phyloP scores from a whole-genome alignment of 2,113 vertebrate genomes.

The Macaca nemestrina region DNA sequence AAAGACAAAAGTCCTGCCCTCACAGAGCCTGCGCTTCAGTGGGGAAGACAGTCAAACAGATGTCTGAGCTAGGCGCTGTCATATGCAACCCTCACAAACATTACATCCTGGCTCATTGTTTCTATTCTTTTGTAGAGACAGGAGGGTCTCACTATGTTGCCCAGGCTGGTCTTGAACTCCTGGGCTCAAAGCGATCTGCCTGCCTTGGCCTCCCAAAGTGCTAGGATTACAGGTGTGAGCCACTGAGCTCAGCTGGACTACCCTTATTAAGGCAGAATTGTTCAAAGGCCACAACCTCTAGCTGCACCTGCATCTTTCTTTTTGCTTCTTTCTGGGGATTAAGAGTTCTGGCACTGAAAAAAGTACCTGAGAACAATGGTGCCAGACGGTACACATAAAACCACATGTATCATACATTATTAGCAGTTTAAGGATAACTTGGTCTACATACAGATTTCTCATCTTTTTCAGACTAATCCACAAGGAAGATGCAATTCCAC shows the following conservation, averaged over 20 bases:
- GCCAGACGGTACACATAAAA: too few species aligned
- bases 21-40: not conserved
- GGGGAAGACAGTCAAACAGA: not conserved
- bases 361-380: not conserved
- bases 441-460: not conserved
- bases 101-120: not conserved
- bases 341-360: not conserved
- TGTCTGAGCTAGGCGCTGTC: too few species aligned
- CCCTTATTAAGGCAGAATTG: not conserved
- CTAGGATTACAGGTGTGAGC: too few species aligned
- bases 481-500: not conserved
- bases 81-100: too few species aligned
- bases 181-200: too few species aligned
- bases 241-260: too few species aligned
- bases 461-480: not conserved
- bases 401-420: rapidly evolving
- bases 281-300: not conserved
- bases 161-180: too few species aligned
- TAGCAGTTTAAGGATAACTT: not conserved
- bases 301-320: not conserved
- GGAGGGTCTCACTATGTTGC: too few species aligned
- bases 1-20: not conserved
- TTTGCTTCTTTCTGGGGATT: not conserved
- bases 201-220: too few species aligned
- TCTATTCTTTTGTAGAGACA: too few species aligned